Percentiles rank a stretch among this genome's conserved stretches.
These are phyloP conservation scores for Agriopis leucophaearia DNA, from an alignment of 2,888 invertebrate species.

Conservation along the genomic window DNA sequence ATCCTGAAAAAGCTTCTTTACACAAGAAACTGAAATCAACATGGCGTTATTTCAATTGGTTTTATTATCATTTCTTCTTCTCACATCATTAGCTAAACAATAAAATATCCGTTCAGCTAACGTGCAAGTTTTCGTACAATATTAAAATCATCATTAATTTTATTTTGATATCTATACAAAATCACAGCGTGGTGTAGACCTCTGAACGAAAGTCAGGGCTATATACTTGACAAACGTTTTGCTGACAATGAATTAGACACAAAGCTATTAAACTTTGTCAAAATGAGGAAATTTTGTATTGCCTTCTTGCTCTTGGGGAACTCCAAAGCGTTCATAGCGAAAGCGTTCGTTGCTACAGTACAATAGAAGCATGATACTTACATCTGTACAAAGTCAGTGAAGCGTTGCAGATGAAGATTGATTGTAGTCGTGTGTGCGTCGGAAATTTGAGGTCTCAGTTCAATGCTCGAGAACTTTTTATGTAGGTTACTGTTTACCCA, in stretches of 20 bases:
- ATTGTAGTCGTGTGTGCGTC: constrained; percentile 46
- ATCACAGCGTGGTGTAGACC: constrained; percentile 11
- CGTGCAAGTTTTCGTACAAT: constrained; percentile 22
- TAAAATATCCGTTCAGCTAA: constrained; percentile 5
- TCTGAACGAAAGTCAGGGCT: constrained; percentile 36
- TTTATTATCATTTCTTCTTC: not conserved
- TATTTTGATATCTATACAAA: constrained; percentile 24
- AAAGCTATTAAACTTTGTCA: constrained; percentile 21
- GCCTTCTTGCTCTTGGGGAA: not conserved
- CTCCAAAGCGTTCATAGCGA: constrained; percentile 15
- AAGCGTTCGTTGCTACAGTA: constrained; percentile 18
- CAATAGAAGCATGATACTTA: constrained; percentile 39
- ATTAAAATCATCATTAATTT: constrained; percentile 26
- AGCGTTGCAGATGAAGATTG: constrained; percentile 58
- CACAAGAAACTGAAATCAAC: not conserved
- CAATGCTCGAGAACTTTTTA: constrained; percentile 51
- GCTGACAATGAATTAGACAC: constrained; percentile 18
- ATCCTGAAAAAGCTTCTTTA: not conserved
- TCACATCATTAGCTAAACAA: constrained; percentile 4
- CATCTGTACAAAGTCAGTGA: constrained; percentile 45
- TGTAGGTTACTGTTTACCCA: constrained; percentile 35
- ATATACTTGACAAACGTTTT: constrained; percentile 30
- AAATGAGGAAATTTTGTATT: constrained; percentile 11
- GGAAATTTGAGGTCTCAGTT: constrained; percentile 54
- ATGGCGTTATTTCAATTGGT: not conserved